Percentiles rank a stretch among this genome's conserved stretches.
phyloP scores from a whole-genome alignment of 2,888 invertebrate genomes.

The Calameuta idolon region DNA sequence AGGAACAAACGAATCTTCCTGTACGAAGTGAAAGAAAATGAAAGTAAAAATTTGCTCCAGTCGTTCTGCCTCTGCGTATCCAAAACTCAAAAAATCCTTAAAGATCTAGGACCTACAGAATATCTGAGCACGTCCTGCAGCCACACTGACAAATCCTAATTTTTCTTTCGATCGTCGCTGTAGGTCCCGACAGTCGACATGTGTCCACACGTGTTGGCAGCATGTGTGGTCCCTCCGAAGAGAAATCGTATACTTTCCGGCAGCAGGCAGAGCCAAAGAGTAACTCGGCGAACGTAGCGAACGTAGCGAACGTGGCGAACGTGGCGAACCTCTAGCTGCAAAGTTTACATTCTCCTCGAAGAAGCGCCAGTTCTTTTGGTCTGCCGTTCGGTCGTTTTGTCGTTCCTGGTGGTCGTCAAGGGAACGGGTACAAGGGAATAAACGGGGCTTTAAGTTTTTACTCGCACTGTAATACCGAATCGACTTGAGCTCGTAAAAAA shows the following conservation, averaged over 20 bases:
- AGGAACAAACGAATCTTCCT: conserved; percentile 55
- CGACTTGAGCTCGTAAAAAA: neutral
- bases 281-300: neutral
- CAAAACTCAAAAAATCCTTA: too few species aligned
- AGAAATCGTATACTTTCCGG: conserved; percentile 18
- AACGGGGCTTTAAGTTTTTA: neutral
- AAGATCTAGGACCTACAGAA: too few species aligned
- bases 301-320: neutral
- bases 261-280: conserved; percentile 6
- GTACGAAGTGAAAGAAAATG: conserved; percentile 18
- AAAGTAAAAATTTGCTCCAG: too few species aligned
- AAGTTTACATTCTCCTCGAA: conserved; percentile 2
- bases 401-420: neutral
- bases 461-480: neutral
- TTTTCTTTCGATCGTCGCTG: neutral
- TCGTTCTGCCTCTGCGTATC: too few species aligned
- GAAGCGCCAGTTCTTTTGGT: too few species aligned
- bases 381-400: neutral
- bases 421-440: neutral
- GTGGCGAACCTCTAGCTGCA: neutral
- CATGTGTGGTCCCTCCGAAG: conserved; percentile 20
- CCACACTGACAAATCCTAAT: neutral
- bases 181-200: conserved; percentile 13
- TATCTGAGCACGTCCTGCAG: too few species aligned
- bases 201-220: conserved; percentile 21